Percentiles rank a stretch among this genome's conserved stretches.
Conservation (phyloP, 2,113 vertebrate species). For the Puma concolor region DNA sequence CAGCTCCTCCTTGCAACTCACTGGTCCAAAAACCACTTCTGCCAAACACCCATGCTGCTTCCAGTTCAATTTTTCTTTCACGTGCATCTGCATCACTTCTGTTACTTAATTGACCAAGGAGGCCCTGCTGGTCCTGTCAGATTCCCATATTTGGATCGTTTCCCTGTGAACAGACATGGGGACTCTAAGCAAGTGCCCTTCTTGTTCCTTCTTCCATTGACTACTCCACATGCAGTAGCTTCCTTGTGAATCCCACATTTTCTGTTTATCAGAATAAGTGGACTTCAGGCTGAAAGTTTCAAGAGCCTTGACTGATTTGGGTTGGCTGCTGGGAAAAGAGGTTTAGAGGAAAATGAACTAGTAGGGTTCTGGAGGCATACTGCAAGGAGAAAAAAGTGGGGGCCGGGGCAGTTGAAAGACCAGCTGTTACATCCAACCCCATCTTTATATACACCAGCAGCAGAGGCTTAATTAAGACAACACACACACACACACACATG, state of each 20-base stretch:
- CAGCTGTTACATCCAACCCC: constrained; percentile 14
- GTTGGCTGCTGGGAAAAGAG: constrained; percentile 41
- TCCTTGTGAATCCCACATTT: constrained; percentile 48
- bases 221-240: constrained; percentile 9
- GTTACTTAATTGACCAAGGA: constrained; percentile 33
- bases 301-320: constrained; percentile 40
- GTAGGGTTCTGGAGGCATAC: background rate
- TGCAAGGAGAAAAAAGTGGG: background rate
- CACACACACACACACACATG: background rate
- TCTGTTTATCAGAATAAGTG: constrained; percentile 51
- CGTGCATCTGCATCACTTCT: constrained; percentile 12
- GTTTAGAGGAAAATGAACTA: constrained; percentile 41
- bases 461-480: constrained; percentile 28
- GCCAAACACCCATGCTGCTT: constrained; percentile 15
- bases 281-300: constrained; percentile 33
- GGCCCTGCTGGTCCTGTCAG: background rate
- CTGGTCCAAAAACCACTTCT: constrained; percentile 15
- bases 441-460: constrained; percentile 15
- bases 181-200: background rate
- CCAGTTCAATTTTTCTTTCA: background rate
- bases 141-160: constrained; percentile 48
- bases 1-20: background rate
- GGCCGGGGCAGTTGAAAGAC: background rate
- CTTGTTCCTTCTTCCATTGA: constrained; percentile 23
- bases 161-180: constrained; percentile 36